phyloP scores from a whole-genome alignment of 2,888 invertebrate species.

The Acrobasis repandana region DNA sequence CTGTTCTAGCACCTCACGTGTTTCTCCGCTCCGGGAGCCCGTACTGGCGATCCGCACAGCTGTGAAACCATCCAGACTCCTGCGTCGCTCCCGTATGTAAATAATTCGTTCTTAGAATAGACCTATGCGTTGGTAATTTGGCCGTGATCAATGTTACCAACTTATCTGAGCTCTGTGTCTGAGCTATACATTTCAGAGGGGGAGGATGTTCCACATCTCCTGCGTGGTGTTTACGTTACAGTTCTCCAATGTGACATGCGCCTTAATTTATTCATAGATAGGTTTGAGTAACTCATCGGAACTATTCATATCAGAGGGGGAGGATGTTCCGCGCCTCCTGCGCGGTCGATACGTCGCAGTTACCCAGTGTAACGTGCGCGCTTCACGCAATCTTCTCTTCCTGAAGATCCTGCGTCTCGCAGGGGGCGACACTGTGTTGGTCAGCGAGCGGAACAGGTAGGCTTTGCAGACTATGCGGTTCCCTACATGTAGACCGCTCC shows the following conservation, averaged over 20 bases:
- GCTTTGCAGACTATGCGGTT: conserved; percentile 65
- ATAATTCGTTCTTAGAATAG: too few relatives aligned
- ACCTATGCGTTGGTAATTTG: too few relatives aligned
- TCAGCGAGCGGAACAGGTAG: conserved; percentile 63
- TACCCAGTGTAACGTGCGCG: conserved; percentile 67
- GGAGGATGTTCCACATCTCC: conserved; percentile 3
- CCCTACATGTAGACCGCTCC: conserved; percentile 67
- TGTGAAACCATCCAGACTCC: too few relatives aligned
- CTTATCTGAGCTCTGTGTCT: neutral
- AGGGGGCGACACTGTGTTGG: conserved; percentile 48
- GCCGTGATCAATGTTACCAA: too few relatives aligned
- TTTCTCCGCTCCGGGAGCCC: too few relatives aligned
- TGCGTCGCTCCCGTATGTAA: too few relatives aligned
- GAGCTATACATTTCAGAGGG: neutral
- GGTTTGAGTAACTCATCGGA: conserved; percentile 70
- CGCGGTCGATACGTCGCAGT: conserved; percentile 50
- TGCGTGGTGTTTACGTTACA: neutral
- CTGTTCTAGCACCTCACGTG: too few relatives aligned
- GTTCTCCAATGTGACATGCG: too few relatives aligned
- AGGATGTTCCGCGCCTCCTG: conserved; percentile 45
- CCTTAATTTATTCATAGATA: conserved; percentile 57
- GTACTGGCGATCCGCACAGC: too few relatives aligned
- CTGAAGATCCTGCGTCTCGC: conserved; percentile 45
- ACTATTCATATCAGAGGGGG: conserved; percentile 60
- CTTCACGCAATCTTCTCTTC: conserved; percentile 48